A percentile compares a stretch with the other conserved stretches of the same genome.
These are phyloP conservation scores for Etheostoma perlongum DNA, from an alignment of 2,797 vertebrate species.

Conservation along the genomic window DNA sequence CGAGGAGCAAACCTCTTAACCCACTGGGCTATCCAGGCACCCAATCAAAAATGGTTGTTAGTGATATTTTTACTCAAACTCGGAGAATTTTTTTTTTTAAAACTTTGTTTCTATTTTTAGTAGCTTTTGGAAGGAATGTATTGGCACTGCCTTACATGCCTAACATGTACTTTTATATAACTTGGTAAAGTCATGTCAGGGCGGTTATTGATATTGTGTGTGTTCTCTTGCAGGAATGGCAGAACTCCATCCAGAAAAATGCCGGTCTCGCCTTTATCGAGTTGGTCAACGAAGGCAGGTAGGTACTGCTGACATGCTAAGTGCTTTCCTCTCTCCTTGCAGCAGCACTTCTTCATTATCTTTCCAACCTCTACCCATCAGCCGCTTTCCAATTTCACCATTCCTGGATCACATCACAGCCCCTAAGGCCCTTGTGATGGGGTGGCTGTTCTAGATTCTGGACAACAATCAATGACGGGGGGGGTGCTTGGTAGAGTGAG, in stretches of 20 bases:
- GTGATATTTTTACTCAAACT: not conserved
- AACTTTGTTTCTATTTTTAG: not conserved
- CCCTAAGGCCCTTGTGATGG: constrained; percentile 38
- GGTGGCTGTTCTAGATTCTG: constrained; percentile 58
- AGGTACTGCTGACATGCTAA: constrained; percentile 44
- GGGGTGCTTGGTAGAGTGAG: constrained; percentile 57
- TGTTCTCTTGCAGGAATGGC: constrained; percentile 89
- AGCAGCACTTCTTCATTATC: constrained; percentile 61
- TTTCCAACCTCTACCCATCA: constrained; percentile 30
- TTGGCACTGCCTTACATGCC: not conserved
- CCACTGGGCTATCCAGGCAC: no score
- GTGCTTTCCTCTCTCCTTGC: constrained; percentile 1
- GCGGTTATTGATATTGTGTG: constrained; percentile 21
- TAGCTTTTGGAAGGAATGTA: not conserved
- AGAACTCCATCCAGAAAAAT: constrained; percentile 98
- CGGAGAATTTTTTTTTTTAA: not conserved
- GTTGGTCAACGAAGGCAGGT: constrained; percentile 96
- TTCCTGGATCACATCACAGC: constrained; percentile 35
- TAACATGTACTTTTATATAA: constrained; percentile 3
- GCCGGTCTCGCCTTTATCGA: constrained; percentile 95
- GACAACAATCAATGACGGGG: constrained; percentile 72
- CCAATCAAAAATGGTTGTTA: no score
- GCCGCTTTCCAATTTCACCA: constrained; percentile 47
- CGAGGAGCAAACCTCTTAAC: no score
- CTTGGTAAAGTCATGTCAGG: not conserved